Percentiles rank a stretch among this genome's conserved stretches.
These are phyloP conservation scores for Sylvia atricapilla DNA, from an alignment of 2,113 vertebrate genomes.

Conservation along the genomic window DNA sequence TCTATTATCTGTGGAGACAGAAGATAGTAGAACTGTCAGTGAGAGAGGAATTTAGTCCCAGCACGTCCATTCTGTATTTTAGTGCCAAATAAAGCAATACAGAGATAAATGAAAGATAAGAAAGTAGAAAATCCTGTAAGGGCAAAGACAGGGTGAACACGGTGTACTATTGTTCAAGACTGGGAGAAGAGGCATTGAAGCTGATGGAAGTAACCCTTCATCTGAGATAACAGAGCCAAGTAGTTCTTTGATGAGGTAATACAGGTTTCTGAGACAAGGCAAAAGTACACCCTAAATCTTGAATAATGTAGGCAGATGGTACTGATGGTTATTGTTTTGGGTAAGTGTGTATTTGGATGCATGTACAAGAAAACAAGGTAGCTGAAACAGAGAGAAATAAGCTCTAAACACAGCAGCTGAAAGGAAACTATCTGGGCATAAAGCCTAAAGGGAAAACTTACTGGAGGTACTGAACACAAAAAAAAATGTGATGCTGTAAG, in stretches of 20 bases:
- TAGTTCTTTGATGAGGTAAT: slow-evolving; percentile 41
- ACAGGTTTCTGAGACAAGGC: not conserved
- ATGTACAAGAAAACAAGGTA: not conserved
- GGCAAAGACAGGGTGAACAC: not conserved
- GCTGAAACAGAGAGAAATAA: not conserved
- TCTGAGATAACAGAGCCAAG: slow-evolving; percentile 15
- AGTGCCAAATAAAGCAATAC: slow-evolving; percentile 20
- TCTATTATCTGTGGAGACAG: not conserved
- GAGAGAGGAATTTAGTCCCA: not conserved
- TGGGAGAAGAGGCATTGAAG: not conserved
- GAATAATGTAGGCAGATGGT: not conserved
- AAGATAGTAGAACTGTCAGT: not conserved
- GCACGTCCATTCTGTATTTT: not conserved
- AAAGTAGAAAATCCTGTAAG: slow-evolving; percentile 4
- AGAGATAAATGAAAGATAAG: slow-evolving; percentile 12
- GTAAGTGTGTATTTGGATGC: not conserved
- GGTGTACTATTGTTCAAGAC: not conserved
- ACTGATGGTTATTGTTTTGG: not conserved
- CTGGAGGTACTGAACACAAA: not conserved
- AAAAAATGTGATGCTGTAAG: not conserved
- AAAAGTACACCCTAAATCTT: not conserved
- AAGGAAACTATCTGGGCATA: not conserved
- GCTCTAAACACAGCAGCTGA: not conserved
- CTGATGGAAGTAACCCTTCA: slow-evolving; percentile 20
- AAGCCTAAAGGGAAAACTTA: not conserved